Base-by-base conservation (phyloP, 2,888 invertebrate genomes). In the Listrodromus nycthemerus region DNA sequence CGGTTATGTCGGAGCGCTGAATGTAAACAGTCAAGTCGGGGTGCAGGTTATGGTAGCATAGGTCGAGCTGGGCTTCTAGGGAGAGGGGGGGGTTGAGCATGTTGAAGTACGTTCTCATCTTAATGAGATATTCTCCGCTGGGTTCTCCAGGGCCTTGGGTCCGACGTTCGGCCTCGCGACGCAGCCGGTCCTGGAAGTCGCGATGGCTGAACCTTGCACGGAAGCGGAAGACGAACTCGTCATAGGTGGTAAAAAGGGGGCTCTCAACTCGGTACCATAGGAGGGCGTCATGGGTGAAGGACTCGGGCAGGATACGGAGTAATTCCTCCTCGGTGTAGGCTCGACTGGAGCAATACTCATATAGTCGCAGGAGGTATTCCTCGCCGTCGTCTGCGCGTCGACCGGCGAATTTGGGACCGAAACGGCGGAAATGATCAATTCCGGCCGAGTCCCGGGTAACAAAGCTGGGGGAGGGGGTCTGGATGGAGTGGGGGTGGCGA, bases 401-500 rank as follows among this genome's bases (percentile, higher is more conserved):
- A 0, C 79, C 79, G 0, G 41, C 21, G n/a, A 73, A 73, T 13
- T 67, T 73, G 0, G 66, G 66, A 0, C 80, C 80, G 19, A 55
- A 67, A 0, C 76, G 55, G 1, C 45, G 37, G 2, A 65, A 55
- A 10, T 76, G 45, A n/a, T 45, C 58, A 0, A 58, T 27, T 3
- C 19, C 19, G 52, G 19, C 52, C 19, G 52, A 16, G 1, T 45
- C 45, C 16, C 33, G 6, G 33, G 33, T 33, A 5, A 33, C 33
- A 7, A 33, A 33, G 33, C 30, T 6, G 6, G 33, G 33, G 33
- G 33, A n/a, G n/a, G 33, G 33, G 33, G 33, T 33, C n/a, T 33
- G 33, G 6, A 33, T 6, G 0, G 33, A 33, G 4, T 4, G 1
- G 6, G 5, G 33, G 6, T 6, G 33, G 0, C 4, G 33, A 1